Base-by-base conservation (phyloP, 2,113 vertebrate genomes). In the Neolamprologus ventralis region DNA sequence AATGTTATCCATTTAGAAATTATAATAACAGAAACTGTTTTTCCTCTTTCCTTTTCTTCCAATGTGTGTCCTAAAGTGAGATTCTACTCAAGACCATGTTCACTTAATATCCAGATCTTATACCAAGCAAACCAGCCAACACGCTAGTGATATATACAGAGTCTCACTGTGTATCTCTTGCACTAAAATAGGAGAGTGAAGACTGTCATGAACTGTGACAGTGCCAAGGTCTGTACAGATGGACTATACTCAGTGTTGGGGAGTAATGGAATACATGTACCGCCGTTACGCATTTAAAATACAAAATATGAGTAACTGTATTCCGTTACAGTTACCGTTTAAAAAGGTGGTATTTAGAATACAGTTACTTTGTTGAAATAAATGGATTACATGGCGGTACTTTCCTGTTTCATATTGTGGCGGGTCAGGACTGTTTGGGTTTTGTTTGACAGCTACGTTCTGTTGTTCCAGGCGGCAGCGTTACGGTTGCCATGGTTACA, bases 381-480 rank as follows among this genome's bases (percentile, higher is more conserved):
- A 47, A 47, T 47, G 45, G 45, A 16, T 47, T 47, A 47, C 45
- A 47, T 4, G 2, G 45, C 1, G 45, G 4, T 47, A 47, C 45
- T 47, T 47, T 4, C 14, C 45, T 16, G 45, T 47, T 47, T 47
- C 6, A 47, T 47, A 7, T 16, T 47, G 45, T 47, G 4, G 45
- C 14, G 14, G 45, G 45, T 16, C 45, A 47, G 45, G 45, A 2
- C 45, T 47, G 14, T 47, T 47, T 47, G 14, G 45, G 45, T 47
- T 47, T 47, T 47, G 45, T 16, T 47, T 47, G 45, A 47, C 45
- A 47, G 45, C 45, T 47, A 47, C 6, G 14, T 16, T 45, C 42
- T 45, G 42, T 4, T 4, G 13, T 7, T 45, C 42, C 42, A 45
- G 42, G 42, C 0, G 6, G 13, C 2, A 16, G 42, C 42, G 3